phyloP scores from a whole-genome alignment of 2,113 vertebrate genomes.

The Microcebus griseorufus region DNA sequence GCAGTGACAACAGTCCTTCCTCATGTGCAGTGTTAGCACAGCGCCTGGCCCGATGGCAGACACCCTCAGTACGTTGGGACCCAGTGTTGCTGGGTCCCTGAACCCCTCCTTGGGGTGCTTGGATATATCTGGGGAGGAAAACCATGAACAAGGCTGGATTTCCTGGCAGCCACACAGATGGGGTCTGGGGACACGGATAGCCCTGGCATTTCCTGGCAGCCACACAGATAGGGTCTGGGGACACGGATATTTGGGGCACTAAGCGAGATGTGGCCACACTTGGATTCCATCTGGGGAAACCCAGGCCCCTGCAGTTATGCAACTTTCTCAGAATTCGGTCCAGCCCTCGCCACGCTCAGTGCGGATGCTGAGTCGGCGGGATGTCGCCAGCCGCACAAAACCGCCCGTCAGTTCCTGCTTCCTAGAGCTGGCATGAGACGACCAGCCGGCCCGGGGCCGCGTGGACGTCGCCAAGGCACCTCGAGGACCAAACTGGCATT shows the following conservation, averaged over 20 bases:
- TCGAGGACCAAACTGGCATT: background rate
- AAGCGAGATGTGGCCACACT: background rate
- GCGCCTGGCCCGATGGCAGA: fast-evolving
- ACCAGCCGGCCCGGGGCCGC: background rate
- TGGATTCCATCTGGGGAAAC: background rate
- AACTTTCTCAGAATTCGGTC: background rate
- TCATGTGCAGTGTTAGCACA: fast-evolving
- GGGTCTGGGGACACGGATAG: background rate
- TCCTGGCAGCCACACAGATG: background rate
- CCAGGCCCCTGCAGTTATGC: background rate
- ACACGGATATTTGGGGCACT: background rate
- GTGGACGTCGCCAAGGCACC: fast-evolving
- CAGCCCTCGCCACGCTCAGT: fast-evolving
- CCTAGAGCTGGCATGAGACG: background rate
- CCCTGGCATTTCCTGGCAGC: background rate
- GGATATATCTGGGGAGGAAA: background rate
- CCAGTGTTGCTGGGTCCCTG: fast-evolving
- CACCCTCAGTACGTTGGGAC: background rate
- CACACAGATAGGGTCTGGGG: background rate
- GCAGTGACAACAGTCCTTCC: background rate
- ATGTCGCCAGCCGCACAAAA: background rate
- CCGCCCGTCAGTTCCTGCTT: background rate
- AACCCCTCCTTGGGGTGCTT: background rate
- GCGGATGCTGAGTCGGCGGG: fast-evolving
- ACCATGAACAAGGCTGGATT: background rate